A percentile compares a stretch with the other conserved stretches of the same genome.
phyloP scores from a whole-genome alignment of 2,888 invertebrate species.

The Apamea epomidion region DNA sequence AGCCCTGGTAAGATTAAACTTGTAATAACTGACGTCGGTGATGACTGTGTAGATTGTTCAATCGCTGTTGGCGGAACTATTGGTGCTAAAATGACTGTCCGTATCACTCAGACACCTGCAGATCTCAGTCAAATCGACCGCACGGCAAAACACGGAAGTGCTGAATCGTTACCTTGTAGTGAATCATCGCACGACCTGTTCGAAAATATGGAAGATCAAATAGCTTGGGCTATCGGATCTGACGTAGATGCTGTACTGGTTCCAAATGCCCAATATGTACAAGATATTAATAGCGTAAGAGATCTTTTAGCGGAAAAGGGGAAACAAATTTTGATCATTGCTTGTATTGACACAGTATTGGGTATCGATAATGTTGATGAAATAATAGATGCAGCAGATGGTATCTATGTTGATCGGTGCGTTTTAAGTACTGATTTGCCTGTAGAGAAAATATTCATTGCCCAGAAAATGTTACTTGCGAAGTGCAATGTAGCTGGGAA shows the following conservation, averaged over 20 bases:
- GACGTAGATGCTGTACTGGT: constrained; percentile 85
- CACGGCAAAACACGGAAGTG: constrained; percentile 83
- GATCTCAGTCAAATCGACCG: constrained; percentile 74
- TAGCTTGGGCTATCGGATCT: constrained; percentile 85
- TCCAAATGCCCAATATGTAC: constrained; percentile 77
- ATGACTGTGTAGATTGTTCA: constrained; percentile 88
- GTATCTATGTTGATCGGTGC: constrained; percentile 96
- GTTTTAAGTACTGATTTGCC: constrained; percentile 96
- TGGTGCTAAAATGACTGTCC: constrained; percentile 88
- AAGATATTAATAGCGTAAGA: constrained; percentile 79
- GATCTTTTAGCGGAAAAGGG: constrained; percentile 82
- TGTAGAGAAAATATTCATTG: constrained; percentile 96
- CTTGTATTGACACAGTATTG: constrained; percentile 80
- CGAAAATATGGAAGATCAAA: constrained; percentile 90
- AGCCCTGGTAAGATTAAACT: constrained; percentile 82
- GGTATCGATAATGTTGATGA: constrained; percentile 91
- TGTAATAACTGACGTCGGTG: constrained; percentile 80
- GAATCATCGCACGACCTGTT: constrained; percentile 92
- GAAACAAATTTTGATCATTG: constrained; percentile 85
- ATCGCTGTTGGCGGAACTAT: constrained; percentile 89
- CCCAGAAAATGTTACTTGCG: constrained; percentile 96
- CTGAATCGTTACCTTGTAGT: constrained; percentile 79
- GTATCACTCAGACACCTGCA: constrained; percentile 87
- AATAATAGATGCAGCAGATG: constrained; percentile 94
- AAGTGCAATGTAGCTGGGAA: constrained; percentile 96